Conservation (phyloP, 2,797 vertebrate species). For the Setipinna tenuifilis region DNA sequence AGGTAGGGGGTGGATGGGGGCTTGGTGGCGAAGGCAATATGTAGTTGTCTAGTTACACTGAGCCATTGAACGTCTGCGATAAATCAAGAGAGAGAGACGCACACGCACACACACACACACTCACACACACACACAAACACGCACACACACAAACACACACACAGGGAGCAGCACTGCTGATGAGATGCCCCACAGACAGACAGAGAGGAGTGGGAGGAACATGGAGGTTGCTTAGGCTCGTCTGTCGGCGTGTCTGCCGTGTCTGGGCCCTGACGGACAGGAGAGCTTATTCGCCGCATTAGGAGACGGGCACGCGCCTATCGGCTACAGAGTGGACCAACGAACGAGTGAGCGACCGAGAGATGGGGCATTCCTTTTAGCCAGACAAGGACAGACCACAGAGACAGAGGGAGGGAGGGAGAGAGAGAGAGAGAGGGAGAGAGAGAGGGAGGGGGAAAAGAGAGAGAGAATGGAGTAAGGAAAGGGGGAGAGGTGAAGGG, state of each 20-base stretch:
- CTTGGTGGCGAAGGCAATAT: too few relatives aligned
- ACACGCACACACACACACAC: too few relatives aligned
- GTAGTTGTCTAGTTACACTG: neutral
- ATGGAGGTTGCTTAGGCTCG: neutral
- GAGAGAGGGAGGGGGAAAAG: neutral
- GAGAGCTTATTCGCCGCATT: constrained; percentile 1
- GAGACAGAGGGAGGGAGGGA: neutral
- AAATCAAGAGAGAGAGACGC: neutral
- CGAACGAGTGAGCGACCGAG: neutral
- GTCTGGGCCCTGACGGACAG: neutral
- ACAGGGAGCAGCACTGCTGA: neutral
- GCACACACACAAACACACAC: neutral
- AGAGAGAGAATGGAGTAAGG: too few relatives aligned
- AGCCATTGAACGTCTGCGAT: neutral
- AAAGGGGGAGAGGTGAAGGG: neutral
- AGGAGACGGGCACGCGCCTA: neutral
- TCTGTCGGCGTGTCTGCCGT: neutral
- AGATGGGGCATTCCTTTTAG: neutral
- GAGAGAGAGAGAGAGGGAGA: neutral
- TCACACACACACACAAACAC: too few relatives aligned
- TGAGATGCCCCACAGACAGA: neutral
- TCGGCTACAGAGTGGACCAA: neutral
- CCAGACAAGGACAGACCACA: neutral
- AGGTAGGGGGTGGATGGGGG: neutral
- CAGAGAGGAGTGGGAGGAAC: neutral